Base-by-base conservation (phyloP, 2,797 vertebrate species). In the Brachyalestes nurse region DNA sequence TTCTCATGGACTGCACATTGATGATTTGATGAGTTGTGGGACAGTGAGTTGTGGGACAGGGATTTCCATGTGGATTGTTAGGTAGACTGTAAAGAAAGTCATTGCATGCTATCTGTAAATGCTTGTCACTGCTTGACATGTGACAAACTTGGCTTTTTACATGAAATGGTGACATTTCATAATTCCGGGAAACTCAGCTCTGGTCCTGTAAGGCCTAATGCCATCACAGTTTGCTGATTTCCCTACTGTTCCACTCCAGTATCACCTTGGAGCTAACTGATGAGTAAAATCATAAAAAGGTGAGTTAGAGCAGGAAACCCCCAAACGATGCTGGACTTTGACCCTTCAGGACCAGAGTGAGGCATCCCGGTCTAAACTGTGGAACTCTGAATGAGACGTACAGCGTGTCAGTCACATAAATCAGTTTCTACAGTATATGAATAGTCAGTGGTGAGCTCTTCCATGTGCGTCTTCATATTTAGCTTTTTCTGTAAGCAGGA, bases 401-500 rank as follows among this genome's bases (percentile, higher is more conserved):
- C 21, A 16, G 14, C 19, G 23, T 28, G 23, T 28, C 23, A 5
- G 21, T 23, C 5, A 16, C 0, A 47, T 23, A 21, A 12, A 25
- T 13, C 6, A 69, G 25, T 25, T 69, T 70, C n/a, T 49, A 47
- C 45, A 47, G 45, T 12, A 17, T 66, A 14, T 38, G 14, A n/a
- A 57, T n/a, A 28, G 62, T 65, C 8, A 1, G 25, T 67, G 21
- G 3, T 19, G 16, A 66, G n/a, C 4, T 14, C n/a, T 23, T 9
- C 12, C 66, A 40, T 69, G 23, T 70, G 51, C 2, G 42, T 23
- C 67, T 51, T 23, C 21, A 49, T 45, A 40, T 40, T 75, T 16
- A 19, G 65, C 45, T 72, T 79, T 55, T 23, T 57, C 7, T 38
- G 51, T 79, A 47, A 17, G 57, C 65, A 49, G 72, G 58, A 74